These are phyloP conservation scores for Drosophila punjabiensis DNA, from an alignment of 1,140 invertebrate genomes.

Conservation along the genomic window DNA sequence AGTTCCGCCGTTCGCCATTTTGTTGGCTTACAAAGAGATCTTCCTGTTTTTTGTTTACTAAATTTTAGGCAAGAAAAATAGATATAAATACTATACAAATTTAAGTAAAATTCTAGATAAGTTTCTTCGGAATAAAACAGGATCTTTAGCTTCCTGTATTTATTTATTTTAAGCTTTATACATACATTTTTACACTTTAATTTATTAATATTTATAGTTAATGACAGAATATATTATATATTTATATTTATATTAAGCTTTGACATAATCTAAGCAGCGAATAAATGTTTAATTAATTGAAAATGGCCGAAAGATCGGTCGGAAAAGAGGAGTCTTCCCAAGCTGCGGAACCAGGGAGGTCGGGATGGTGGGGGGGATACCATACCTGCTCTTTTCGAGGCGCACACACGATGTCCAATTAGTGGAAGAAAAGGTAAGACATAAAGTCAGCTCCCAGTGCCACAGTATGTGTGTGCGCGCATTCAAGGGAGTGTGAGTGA, in stretches of 20 bases:
- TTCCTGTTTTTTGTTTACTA: constrained; percentile 35
- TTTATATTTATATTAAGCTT: constrained; percentile 8
- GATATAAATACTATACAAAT: not conserved
- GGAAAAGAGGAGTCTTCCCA: constrained; percentile 4
- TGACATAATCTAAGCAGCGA: constrained; percentile 41
- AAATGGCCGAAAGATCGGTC: constrained; percentile 38
- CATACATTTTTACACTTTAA: not conserved
- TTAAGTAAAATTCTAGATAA: not conserved
- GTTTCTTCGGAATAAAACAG: not conserved
- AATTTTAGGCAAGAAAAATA: not conserved
- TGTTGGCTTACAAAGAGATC: constrained; percentile 13
- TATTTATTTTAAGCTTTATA: not conserved
- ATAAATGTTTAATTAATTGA: constrained; percentile 63
- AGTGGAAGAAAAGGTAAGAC: constrained; percentile 61
- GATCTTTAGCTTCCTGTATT: constrained; percentile 1
- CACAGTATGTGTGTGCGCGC: constrained; percentile 16
- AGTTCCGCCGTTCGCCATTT: constrained; percentile 59
- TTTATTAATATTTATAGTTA: not conserved
- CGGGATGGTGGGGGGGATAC: constrained; percentile 1
- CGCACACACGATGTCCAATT: constrained; percentile 74
- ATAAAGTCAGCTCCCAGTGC: constrained; percentile 23
- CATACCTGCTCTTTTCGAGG: constrained; percentile 37
- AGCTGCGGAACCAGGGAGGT: constrained; percentile 21
- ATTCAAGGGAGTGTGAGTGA: constrained; percentile 25
- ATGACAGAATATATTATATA: not conserved